Conservation (phyloP, 1,140 invertebrate genomes). For the Micrasema longulum region DNA sequence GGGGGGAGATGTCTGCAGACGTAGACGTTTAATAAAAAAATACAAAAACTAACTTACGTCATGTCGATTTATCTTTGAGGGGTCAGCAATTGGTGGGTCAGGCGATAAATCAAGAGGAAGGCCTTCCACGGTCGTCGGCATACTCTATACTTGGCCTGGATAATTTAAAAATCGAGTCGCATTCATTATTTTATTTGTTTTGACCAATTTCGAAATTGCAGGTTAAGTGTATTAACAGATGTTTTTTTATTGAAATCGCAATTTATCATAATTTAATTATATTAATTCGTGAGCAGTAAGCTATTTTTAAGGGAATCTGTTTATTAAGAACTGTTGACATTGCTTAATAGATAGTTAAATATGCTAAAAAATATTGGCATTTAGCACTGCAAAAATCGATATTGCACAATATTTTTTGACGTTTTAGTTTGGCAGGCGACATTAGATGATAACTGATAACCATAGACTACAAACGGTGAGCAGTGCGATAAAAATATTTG, state of each 20-base stretch:
- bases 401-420: too few species aligned
- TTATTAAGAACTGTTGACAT: slow-evolving; percentile 2
- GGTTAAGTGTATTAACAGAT: slow-evolving; percentile 5
- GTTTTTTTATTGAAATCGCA: slow-evolving; percentile 1
- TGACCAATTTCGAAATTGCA: neutral
- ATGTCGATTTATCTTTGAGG: slow-evolving; percentile 40
- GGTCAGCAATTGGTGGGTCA: slow-evolving; percentile 42
- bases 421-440: too few species aligned
- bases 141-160: slow-evolving; percentile 41
- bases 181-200: slow-evolving; percentile 1
- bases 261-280: neutral
- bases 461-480: too few species aligned
- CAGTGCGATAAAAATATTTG: too few species aligned
- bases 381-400: too few species aligned
- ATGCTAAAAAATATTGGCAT: too few species aligned
- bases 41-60: slow-evolving; percentile 48
- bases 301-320: slow-evolving; percentile 11
- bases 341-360: neutral
- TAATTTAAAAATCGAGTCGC: slow-evolving; percentile 23
- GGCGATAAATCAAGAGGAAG: slow-evolving; percentile 47
- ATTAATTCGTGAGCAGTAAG: neutral
- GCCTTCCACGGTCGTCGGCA: slow-evolving; percentile 41
- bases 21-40: slow-evolving; percentile 21
- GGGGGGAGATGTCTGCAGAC: slow-evolving; percentile 24
- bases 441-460: too few species aligned